phyloP scores from a whole-genome alignment of 2,888 invertebrate genomes.

The Tenthredo amoena region DNA sequence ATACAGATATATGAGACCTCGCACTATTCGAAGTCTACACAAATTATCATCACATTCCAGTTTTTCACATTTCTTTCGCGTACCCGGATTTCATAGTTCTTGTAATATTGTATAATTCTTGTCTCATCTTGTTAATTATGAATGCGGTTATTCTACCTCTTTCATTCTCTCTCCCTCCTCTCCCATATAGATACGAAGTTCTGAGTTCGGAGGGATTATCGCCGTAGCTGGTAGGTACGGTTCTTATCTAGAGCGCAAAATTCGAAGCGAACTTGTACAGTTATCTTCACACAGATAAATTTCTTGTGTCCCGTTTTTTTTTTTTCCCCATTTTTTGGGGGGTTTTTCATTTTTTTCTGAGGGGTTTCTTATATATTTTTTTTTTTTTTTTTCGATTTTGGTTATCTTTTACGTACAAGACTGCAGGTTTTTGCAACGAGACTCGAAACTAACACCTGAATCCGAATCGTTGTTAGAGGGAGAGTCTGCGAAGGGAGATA shows the following conservation, averaged over 20 bases:
- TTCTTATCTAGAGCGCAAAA: background rate
- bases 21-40: too few relatives aligned
- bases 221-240: background rate
- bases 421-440: background rate
- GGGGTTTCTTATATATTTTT: background rate
- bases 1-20: too few relatives aligned
- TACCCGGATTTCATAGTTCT: too few relatives aligned
- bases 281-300: background rate
- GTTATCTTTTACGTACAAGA: background rate
- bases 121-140: background rate
- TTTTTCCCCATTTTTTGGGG: background rate
- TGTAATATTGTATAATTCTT: too few relatives aligned
- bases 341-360: background rate
- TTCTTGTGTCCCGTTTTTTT: background rate
- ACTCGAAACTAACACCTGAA: slow-evolving; percentile 37
- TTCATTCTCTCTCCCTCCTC: background rate
- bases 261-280: slow-evolving; percentile 2
- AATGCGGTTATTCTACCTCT: background rate
- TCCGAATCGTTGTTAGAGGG: slow-evolving; percentile 40
- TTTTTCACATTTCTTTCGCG: too few relatives aligned
- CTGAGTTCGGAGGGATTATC: background rate
- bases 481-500: slow-evolving; percentile 9
- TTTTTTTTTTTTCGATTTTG: background rate
- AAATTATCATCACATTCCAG: too few relatives aligned
- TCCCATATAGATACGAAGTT: background rate